Evolutionary conservation across 1,140 invertebrate genomes (phyloP).

Genomic region (Portunus trituberculatus): DNA sequence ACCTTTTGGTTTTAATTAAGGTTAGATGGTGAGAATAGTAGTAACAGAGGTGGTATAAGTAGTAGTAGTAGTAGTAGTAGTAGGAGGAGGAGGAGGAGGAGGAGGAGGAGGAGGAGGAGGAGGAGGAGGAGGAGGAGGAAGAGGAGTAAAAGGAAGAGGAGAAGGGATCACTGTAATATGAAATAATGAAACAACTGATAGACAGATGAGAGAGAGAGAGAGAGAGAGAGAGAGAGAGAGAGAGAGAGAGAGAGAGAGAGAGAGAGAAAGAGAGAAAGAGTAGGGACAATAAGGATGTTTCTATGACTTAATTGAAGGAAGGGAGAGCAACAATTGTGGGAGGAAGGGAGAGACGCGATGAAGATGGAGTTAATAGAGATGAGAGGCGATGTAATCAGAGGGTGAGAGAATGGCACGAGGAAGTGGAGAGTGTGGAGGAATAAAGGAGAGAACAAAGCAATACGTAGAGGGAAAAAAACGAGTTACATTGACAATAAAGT

Average conservation of each 20-base stretch:
- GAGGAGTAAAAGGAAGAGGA: not conserved
- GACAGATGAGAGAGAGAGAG: no score
- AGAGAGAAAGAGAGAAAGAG: not conserved
- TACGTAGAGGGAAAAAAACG: not conserved
- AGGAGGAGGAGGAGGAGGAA: not conserved
- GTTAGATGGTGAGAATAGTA: not conserved
- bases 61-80: not conserved
- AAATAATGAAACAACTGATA: no score
- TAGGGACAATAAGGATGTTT: not conserved
- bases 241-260: not conserved
- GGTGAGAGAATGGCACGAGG: not conserved
- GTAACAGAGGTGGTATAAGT: not conserved
- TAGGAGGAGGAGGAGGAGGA: no score
- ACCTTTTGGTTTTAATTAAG: no score
- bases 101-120: not conserved
- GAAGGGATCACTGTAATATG: not conserved
- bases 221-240: not conserved
- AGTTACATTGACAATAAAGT: not conserved
- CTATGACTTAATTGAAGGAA: not conserved
- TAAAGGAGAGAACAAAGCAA: not conserved
- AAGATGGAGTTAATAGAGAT: not conserved
- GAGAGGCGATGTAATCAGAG: not conserved
- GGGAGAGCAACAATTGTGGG: not conserved
- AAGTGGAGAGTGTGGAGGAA: not conserved
- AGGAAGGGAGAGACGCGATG: not conserved